A percentile compares a stretch with the other conserved stretches of the same genome.
Evolutionary conservation across 1,140 invertebrate species (phyloP).

Genomic region (Bombus affinis): DNA sequence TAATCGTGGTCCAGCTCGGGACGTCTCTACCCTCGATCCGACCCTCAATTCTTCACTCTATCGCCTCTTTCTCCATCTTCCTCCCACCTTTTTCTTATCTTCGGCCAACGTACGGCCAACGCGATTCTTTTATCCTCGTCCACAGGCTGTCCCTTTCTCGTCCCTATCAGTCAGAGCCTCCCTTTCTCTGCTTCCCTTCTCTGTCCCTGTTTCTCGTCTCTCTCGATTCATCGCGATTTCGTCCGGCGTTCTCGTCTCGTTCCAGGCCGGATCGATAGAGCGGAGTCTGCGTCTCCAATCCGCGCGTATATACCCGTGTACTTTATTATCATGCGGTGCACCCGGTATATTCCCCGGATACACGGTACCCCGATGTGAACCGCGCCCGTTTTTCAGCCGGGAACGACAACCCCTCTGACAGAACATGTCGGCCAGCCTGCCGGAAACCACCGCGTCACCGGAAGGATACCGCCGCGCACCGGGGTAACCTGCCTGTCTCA

Average conservation of each 20-base stretch:
- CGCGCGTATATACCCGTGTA: constrained; percentile 70
- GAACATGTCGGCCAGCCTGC: not conserved
- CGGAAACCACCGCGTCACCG: not conserved
- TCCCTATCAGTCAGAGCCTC: not conserved
- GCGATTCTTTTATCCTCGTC: not conserved
- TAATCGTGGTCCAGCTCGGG: not conserved
- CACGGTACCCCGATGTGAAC: constrained; percentile 53
- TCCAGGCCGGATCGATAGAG: constrained; percentile 78
- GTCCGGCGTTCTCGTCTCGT: constrained; percentile 62
- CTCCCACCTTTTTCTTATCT: not conserved
- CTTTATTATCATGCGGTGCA: constrained; percentile 72
- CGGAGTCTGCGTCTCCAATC: constrained; percentile 81
- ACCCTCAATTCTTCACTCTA: not conserved
- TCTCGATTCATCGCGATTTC: constrained; percentile 49
- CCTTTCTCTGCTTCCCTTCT: not conserved
- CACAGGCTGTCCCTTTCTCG: not conserved
- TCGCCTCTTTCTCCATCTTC: not conserved
- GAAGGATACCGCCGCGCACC: not conserved
- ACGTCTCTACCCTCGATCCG: not conserved
- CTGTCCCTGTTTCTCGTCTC: not conserved
- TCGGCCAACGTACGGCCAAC: not conserved
- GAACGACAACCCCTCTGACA: not conserved
- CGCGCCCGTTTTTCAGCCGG: constrained; percentile 31
- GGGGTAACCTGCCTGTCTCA: not conserved
- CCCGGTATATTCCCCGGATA: constrained; percentile 63